Conservation (phyloP, 2,113 vertebrate genomes). For the Trogon melanurus region DNA sequence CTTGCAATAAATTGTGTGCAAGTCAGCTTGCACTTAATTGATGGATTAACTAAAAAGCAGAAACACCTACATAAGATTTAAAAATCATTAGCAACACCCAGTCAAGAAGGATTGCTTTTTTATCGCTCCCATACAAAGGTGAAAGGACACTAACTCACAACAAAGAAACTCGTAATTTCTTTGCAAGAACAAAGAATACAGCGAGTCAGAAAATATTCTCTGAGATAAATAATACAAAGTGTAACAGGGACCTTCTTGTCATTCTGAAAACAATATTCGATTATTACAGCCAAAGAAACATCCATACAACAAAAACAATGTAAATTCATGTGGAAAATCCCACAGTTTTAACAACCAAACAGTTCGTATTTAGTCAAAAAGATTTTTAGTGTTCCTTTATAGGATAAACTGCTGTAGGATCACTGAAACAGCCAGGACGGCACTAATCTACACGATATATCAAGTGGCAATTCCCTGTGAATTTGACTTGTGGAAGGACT, state of each 20-base stretch:
- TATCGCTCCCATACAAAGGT: not conserved
- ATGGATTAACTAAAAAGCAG: not conserved
- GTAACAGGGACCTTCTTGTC: not conserved
- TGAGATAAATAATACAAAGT: not conserved
- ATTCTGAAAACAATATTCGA: not conserved
- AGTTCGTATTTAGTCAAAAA: not conserved
- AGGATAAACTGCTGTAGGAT: not conserved
- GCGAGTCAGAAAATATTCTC: not conserved
- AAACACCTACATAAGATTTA: not conserved
- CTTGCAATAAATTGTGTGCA: not conserved
- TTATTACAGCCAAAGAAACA: not conserved
- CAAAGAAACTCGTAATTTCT: not conserved
- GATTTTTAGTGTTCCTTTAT: not conserved
- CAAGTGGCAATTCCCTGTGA: accelerated
- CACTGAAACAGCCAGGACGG: not conserved
- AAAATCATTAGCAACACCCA: not conserved
- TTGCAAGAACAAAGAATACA: not conserved
- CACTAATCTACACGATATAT: not conserved
- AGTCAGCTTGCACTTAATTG: not conserved
- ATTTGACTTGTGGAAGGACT: not conserved
- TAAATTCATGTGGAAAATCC: not conserved
- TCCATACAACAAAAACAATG: not conserved
- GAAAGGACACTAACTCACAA: not conserved
- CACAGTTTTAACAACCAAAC: not conserved
- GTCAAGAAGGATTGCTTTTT: not conserved